Evolutionary conservation across 2,888 invertebrate genomes (phyloP).

Genomic region (Leptinotarsa tumamoca): DNA sequence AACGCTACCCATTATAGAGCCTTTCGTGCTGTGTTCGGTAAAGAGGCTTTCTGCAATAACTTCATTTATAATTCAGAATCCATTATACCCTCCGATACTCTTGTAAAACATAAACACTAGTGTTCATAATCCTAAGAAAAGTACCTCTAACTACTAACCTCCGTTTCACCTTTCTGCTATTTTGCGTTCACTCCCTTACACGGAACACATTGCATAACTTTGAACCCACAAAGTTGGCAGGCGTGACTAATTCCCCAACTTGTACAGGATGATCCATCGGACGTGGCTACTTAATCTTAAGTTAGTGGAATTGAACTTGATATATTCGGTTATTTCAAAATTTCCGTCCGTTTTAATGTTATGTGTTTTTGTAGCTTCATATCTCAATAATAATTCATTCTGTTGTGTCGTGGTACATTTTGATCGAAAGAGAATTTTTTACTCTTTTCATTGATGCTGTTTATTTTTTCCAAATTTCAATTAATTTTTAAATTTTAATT

Average conservation of each 20-base stretch:
- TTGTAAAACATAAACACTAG: constrained; percentile 33
- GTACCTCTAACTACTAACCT: background rate
- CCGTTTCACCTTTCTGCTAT: constrained; percentile 18
- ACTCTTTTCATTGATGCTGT: too few relatives aligned
- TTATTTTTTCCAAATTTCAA: too few relatives aligned
- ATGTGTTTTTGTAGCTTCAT: too few relatives aligned
- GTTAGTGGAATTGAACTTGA: background rate
- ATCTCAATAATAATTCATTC: too few relatives aligned
- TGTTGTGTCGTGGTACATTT: too few relatives aligned
- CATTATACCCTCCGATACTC: constrained; percentile 38
- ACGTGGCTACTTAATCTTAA: background rate
- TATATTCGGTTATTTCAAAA: background rate
- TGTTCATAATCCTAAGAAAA: constrained; percentile 20
- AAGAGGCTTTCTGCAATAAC: constrained; percentile 34
- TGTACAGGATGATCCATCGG: constrained; percentile 19
- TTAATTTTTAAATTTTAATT: too few relatives aligned
- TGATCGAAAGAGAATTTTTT: too few relatives aligned
- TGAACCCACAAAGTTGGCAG: constrained; percentile 15
- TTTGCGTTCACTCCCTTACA: constrained; percentile 8
- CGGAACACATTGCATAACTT: constrained; percentile 21
- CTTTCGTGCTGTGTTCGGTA: constrained; percentile 28
- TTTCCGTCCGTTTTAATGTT: too few relatives aligned
- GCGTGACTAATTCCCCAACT: constrained; percentile 17
- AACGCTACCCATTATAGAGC: constrained; percentile 1
- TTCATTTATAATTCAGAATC: constrained; percentile 42